phyloP scores from a whole-genome alignment of 37 sponge, comb jelly and placozoan species.

The Amphimedon queenslandica region DNA sequence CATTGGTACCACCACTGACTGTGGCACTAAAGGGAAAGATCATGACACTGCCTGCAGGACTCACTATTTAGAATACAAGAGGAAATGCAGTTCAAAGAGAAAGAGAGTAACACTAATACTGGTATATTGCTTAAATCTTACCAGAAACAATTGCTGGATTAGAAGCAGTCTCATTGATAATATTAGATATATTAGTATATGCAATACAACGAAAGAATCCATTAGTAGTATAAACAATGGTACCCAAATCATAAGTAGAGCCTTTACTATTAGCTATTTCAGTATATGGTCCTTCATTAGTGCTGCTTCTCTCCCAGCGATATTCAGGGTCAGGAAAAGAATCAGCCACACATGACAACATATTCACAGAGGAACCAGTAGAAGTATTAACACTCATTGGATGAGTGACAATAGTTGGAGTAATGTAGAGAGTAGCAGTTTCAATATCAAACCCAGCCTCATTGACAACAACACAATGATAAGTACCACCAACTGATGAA shows the following conservation, averaged over 20 bases:
- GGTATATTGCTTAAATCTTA: slow-evolving; percentile 6
- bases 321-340: too few relatives aligned
- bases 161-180: too few relatives aligned
- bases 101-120: neutral
- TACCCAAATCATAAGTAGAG: neutral
- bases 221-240: slow-evolving; percentile 7
- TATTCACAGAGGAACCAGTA: too few relatives aligned
- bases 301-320: too few relatives aligned
- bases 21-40: neutral
- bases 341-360: too few relatives aligned
- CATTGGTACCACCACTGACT: neutral
- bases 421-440: too few relatives aligned
- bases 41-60: slow-evolving; percentile 7
- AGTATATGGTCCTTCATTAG: neutral
- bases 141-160: neutral
- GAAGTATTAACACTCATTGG: too few relatives aligned
- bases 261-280: too few relatives aligned
- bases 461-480: too few relatives aligned
- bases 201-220: slow-evolving; percentile 1
- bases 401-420: too few relatives aligned
- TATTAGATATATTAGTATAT: neutral
- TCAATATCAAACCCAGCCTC: too few relatives aligned
- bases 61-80: slow-evolving; percentile 6
- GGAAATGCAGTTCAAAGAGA: neutral
- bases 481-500: too few relatives aligned